phyloP scores from a whole-genome alignment of 2,797 vertebrate species.

The Vespertilio murinus region DNA sequence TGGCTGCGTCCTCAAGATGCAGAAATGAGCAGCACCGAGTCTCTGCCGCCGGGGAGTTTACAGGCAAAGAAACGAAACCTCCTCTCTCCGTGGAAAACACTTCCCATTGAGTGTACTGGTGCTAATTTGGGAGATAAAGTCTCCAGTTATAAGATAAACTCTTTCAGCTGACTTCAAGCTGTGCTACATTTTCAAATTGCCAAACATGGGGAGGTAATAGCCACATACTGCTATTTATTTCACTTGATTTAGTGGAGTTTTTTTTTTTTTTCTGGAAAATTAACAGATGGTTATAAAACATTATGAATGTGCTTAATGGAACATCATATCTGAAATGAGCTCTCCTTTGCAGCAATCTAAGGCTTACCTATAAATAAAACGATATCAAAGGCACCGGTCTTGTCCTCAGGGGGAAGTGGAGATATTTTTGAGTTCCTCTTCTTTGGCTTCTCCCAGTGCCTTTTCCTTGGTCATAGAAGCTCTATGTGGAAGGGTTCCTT shows the following conservation, averaged over 20 bases:
- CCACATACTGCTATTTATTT: slow-evolving; percentile 3
- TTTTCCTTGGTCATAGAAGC: not conserved
- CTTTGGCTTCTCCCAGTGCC: not conserved
- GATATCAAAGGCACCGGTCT: not conserved
- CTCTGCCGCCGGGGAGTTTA: not conserved
- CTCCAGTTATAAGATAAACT: not conserved
- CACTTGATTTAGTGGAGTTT: not conserved
- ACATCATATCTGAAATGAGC: not conserved
- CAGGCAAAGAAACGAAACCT: not conserved
- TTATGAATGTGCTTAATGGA: not conserved
- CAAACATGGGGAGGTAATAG: not conserved
- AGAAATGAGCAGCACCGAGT: not conserved
- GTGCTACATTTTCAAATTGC: not conserved
- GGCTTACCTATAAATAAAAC: not conserved
- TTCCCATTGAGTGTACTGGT: not conserved
- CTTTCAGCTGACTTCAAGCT: slow-evolving; percentile 16
- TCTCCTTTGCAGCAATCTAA: not conserved
- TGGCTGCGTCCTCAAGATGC: not conserved
- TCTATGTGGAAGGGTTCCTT: not conserved
- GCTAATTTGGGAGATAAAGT: slow-evolving; percentile 47
- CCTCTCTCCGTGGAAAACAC: not conserved
- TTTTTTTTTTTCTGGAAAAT: not conserved
- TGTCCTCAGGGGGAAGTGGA: not conserved
- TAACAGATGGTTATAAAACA: not conserved
- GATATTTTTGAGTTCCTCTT: not conserved